Evolutionary conservation across 2,888 invertebrate species (phyloP), one percentile per base, ranked within the genome.

Genomic region (Zaprionus bogoriensis): DNA sequence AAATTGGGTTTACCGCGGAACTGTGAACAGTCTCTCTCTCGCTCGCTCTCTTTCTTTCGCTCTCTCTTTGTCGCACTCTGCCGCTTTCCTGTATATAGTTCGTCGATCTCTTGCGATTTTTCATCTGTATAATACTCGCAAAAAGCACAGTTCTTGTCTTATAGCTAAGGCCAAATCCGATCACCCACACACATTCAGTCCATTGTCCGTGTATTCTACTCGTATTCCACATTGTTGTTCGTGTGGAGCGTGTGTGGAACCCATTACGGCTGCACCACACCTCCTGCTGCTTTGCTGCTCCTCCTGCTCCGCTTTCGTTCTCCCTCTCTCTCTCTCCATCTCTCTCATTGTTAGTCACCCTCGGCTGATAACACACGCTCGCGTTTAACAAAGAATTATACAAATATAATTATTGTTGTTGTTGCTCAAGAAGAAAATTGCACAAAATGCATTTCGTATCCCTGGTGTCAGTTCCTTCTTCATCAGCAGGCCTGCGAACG

Each of bases 401-500:
- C 50, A 65, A 39, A 54, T 54, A 46, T 47, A 36, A 28, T 50
- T 42, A 27, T 39, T 54, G 14, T 57, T 58, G 44, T 25, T 60
- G 52, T 42, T 54, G 25, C 36, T 51, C 38, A 10, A 46, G 65
- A 78, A 78, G 72, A 73, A 84, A 84, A 86, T 77, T 86, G 81
- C 87, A 88, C 87, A 60, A 85, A 87, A 77, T 86, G 87, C 84
- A 69, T 47, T 80, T 66, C 36, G 58, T 52, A 59, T 52, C 59
- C 58, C 46, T 51, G 41, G 42, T 41, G 32, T 46, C 42, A 39
- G 44, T 48, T 47, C 63, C 53, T 36, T 36, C 68, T 73, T 64
- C 85, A 87, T 89, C 89, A 89, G 87, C 88, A 89, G 60, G 88
- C 88, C 88, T 89, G 75, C 22, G 67, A 74, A 65, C 57, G 55